Base-by-base conservation (phyloP, 2,888 invertebrate genomes). In the Hoplodrina blanda region DNA sequence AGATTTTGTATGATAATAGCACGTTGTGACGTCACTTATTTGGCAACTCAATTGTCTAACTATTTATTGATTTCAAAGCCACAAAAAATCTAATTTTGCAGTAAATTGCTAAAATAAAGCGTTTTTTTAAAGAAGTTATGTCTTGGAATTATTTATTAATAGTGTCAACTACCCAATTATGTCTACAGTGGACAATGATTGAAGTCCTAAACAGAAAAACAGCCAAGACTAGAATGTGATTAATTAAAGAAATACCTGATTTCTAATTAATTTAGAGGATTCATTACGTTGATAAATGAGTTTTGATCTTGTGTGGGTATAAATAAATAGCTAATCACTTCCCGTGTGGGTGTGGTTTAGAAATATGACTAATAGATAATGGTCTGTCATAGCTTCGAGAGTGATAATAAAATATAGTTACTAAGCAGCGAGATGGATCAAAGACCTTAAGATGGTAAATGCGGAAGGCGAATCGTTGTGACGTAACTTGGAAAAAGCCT, bases 221-320 rank as follows among this genome's bases (percentile, higher is more conserved):
- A 53, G 20, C 46, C 13, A 49, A n/a, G 13, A 44, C n/a, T 25
- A 61, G 25, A 66, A 62, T 44, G 25, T 44, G 17, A 63, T 60
- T 25, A 49, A 64, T 68, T 50, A 46, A 46, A 46, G 15, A 3
- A 30, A 37, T 61, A 56, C 20, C 30, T 7, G 30, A 59, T 73
- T 73, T 25, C 6, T 62, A 62, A 62, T 66, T 57, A 69, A 68
- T 75, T 57, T 41, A 62, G 41, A 44, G 10, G 11, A 74, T 59
- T 71, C 49, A 74, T 78, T 59, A 72, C 37, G 19, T 53, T 78
- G 78, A 75, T 56, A 64, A 57, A 75, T 73, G 56, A 78, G 64
- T 64, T n/a, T 25, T 56, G 33, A 49, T 73, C 19, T 53, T 20
- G 53, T 50, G 72, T 78, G 53, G 73, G 73, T 65, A 33, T 72